Evolutionary conservation across 2,888 invertebrate species (phyloP), one percentile per base, ranked within the genome.

Genomic region (Macaria liturata): DNA sequence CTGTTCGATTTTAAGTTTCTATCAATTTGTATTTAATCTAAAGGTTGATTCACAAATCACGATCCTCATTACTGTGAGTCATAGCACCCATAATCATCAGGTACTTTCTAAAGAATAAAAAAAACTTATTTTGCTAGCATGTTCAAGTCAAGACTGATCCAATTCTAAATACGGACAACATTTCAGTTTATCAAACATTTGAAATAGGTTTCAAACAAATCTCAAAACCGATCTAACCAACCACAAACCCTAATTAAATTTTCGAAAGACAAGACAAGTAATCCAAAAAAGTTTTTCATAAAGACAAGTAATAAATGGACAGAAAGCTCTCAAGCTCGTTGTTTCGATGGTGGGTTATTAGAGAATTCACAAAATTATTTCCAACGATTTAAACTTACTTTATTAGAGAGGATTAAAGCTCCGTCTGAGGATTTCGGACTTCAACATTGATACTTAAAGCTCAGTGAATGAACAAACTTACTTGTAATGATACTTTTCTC

Each of bases 301-400:
- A 52, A 48, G n/a, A n/a, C n/a, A n/a, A n/a, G 42, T 46, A 52
- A 52, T 56, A 53, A 56, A 56, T 47, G 49, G 47, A 56, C 43
- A 43, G 46, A 53, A 56, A 53, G 44, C 54, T 47, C 46, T 55
- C 49, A 50, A 44, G 8, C 39, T n/a, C 49, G 43, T 43, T 59
- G 59, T 54, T 56, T 60, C 51, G 39, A 53, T 56, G 52, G 53
- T 46, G 46, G 56, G 49, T 59, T 51, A 55, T 51, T 56, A 56
- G 48, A 55, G 39, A 53, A 47, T 54, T 61, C 46, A 45, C 47
- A 48, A 51, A 48, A 61, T 51, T 48, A 51, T 57, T 57, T 57
- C 34, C 32, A 54, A 51, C 54, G 49, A 46, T 57, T 57, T 54
- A 54, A 60, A 61, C 54, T 59, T 59, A 57, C 49, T 61, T 61